Conservation (phyloP, 1,140 invertebrate species). For the Metaphire vulgaris region DNA sequence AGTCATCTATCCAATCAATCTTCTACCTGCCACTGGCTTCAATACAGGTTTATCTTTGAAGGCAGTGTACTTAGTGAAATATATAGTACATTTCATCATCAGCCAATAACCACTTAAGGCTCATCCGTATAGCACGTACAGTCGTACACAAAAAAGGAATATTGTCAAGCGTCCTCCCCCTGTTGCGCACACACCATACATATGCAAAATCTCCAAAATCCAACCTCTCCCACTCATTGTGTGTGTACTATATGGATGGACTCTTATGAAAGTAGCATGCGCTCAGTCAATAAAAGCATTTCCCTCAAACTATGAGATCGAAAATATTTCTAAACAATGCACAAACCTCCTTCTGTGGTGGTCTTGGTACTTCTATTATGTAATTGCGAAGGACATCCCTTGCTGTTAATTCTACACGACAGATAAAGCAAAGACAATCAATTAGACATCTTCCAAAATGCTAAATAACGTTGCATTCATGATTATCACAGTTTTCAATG, state of each 20-base stretch:
- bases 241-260: background rate
- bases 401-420: background rate
- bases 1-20: background rate
- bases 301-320: background rate
- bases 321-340: background rate
- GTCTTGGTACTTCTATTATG: background rate
- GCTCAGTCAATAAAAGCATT: background rate
- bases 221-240: background rate
- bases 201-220: background rate
- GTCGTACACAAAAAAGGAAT: no score
- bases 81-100: no score
- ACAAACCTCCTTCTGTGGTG: background rate
- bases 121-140: no score
- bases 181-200: no score
- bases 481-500: no score
- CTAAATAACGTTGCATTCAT: background rate
- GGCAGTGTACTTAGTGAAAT: no score
- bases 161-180: no score
- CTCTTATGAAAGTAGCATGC: background rate
- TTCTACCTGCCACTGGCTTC: background rate
- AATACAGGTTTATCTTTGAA: no score
- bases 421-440: background rate
- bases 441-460: background rate
- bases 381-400: background rate
- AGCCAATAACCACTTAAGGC: no score